Conservation (phyloP, 2,888 invertebrate species). For the Drosophila pseudotalamancana region DNA sequence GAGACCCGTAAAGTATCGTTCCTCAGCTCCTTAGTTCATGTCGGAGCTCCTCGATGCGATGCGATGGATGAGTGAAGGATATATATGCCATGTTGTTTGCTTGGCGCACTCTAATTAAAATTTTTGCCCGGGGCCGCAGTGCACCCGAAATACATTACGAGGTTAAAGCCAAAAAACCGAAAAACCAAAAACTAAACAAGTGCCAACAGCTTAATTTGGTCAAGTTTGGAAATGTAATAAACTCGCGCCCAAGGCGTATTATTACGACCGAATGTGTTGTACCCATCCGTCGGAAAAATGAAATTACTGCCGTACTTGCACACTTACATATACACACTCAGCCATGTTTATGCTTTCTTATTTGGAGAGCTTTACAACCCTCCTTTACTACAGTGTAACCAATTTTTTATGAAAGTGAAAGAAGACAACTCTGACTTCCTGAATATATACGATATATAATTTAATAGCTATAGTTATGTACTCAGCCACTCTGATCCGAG, state of each 20-base stretch:
- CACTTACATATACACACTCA: not conserved
- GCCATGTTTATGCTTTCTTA: not conserved
- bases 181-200: constrained; percentile 39
- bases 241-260: constrained; percentile 51
- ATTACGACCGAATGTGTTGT: constrained; percentile 22
- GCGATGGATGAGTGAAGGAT: constrained; percentile 19
- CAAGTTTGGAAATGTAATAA: constrained; percentile 66
- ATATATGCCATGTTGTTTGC: constrained; percentile 62
- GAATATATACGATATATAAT: too few relatives aligned
- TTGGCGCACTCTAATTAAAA: constrained; percentile 73
- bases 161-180: constrained; percentile 26
- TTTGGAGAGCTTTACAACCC: too few relatives aligned
- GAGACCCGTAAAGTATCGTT: constrained; percentile 65
- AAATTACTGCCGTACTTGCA: not conserved
- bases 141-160: constrained; percentile 55
- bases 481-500: too few relatives aligned
- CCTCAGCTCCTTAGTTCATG: constrained; percentile 22
- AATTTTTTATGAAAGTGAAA: too few relatives aligned
- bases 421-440: too few relatives aligned
- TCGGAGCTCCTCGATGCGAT: not conserved
- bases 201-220: constrained; percentile 61
- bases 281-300: not conserved
- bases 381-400: too few relatives aligned
- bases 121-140: constrained; percentile 54
- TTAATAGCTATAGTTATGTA: not conserved